These are phyloP conservation scores for Germaria angustata DNA, from an alignment of 2,888 invertebrate genomes.

Conservation along the genomic window DNA sequence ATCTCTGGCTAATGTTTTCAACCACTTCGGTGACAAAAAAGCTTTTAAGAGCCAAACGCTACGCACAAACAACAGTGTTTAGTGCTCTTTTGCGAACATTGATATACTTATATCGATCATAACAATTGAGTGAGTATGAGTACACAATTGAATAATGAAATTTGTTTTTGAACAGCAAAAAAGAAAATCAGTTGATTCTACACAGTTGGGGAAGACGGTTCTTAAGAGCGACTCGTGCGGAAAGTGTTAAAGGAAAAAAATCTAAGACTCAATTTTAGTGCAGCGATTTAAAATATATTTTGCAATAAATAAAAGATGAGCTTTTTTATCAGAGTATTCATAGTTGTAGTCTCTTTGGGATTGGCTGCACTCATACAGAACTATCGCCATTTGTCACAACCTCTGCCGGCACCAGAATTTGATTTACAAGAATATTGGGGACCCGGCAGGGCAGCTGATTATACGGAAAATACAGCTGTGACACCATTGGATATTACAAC, in stretches of 20 bases:
- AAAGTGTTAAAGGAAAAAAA: background rate
- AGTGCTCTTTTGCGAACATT: background rate
- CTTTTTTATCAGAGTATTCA: conserved; percentile 69
- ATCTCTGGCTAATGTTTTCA: background rate
- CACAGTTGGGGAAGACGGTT: conserved; percentile 25
- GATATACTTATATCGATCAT: conserved; percentile 5
- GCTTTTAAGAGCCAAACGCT: conserved; percentile 1
- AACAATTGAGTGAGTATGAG: background rate
- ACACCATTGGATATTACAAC: conserved; percentile 73
- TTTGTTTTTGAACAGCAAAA: conserved; percentile 37
- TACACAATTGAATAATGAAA: background rate
- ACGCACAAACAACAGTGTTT: background rate
- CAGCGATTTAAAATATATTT: background rate
- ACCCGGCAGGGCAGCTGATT: conserved; percentile 71
- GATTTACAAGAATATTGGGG: conserved; percentile 78
- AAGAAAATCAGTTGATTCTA: conserved; percentile 50
- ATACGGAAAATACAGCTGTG: conserved; percentile 75
- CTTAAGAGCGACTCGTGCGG: background rate
- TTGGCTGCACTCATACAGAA: conserved; percentile 75
- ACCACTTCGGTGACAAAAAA: background rate
- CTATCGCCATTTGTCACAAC: conserved; percentile 72
- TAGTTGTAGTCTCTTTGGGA: conserved; percentile 71
- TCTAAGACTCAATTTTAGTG: background rate
- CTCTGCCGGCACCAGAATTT: conserved; percentile 74
- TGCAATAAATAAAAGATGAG: conserved; percentile 58